These are phyloP conservation scores for Pelmatolapia mariae DNA, from an alignment of 2,113 vertebrate species.

Conservation along the genomic window DNA sequence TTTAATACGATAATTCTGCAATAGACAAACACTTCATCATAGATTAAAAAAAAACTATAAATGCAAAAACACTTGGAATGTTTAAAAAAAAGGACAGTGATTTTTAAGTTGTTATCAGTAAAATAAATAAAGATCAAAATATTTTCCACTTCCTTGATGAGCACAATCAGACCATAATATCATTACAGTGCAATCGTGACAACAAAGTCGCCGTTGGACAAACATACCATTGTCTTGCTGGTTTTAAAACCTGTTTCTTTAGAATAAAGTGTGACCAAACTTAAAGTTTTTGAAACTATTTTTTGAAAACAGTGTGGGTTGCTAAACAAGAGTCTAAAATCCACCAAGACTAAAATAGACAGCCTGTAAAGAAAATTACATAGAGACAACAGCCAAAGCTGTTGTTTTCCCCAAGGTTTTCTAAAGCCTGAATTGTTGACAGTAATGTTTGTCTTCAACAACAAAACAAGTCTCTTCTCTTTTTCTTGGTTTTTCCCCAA, in stretches of 20 bases:
- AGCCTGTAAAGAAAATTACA: conserved; percentile 50
- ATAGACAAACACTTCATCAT: background rate
- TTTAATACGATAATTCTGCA: background rate
- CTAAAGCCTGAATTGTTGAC: conserved; percentile 51
- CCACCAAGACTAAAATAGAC: conserved; percentile 39
- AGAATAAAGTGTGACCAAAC: conserved; percentile 10
- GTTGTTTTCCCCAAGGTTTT: conserved; percentile 56
- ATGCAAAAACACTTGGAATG: background rate
- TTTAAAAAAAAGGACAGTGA: background rate
- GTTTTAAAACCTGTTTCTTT: background rate
- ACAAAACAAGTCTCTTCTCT: conserved; percentile 58
- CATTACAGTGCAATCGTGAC: background rate
- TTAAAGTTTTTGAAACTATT: conserved; percentile 8
- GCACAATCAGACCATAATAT: background rate
- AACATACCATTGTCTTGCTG: background rate
- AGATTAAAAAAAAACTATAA: background rate
- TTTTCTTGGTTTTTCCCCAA: conserved; percentile 43
- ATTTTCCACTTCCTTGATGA: background rate
- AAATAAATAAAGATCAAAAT: background rate
- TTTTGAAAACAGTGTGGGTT: conserved; percentile 9
- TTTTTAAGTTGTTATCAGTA: background rate
- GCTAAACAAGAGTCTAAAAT: conserved; percentile 32
- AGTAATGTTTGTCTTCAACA: conserved; percentile 61
- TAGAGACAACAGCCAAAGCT: conserved; percentile 40
- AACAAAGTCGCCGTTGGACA: background rate